A percentile compares a stretch with the other conserved stretches of the same genome.
Evolutionary conservation across 2,797 vertebrate genomes (phyloP).

Genomic region (Orientallactaga sibirica): DNA sequence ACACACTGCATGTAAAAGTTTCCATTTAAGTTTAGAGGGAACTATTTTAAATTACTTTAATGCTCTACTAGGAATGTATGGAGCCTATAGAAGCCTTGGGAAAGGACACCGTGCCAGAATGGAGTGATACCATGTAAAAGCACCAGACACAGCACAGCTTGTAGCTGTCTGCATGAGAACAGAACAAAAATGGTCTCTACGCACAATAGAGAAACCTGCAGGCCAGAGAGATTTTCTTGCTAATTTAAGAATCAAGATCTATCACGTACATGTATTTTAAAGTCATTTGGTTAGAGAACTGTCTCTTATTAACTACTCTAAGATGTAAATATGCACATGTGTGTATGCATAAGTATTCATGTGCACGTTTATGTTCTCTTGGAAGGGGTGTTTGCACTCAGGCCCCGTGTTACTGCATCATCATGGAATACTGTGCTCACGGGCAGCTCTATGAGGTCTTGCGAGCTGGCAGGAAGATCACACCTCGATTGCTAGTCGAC

Average conservation of each 20-base stretch:
- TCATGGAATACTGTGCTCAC: slow-evolving; percentile 99
- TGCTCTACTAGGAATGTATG: neutral
- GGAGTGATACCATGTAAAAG: neutral
- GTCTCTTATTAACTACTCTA: slow-evolving; percentile 10
- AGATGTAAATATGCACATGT: neutral
- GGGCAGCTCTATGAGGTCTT: slow-evolving; percentile 99
- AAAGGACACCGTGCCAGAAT: neutral
- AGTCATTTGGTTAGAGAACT: neutral
- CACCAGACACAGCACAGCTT: neutral
- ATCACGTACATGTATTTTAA: slow-evolving; percentile 17
- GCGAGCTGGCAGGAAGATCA: slow-evolving; percentile 95
- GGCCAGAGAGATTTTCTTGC: neutral
- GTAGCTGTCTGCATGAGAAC: neutral
- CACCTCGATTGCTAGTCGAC: slow-evolving; percentile 96
- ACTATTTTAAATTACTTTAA: slow-evolving; percentile 66
- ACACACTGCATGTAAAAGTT: neutral
- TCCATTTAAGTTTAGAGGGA: slow-evolving; percentile 49
- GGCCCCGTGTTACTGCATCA: slow-evolving; percentile 98
- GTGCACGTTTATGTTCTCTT: slow-evolving; percentile 49
- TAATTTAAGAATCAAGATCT: slow-evolving; percentile 41
- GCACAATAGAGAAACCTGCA: neutral
- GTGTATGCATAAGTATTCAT: neutral
- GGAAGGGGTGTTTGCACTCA: slow-evolving; percentile 98
- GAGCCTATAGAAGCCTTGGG: neutral
- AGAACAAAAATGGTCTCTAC: slow-evolving; percentile 19